Percentiles rank a stretch among this genome's conserved stretches.
Conservation (phyloP, 1,140 invertebrate genomes). For the Monochamus saltuarius region DNA sequence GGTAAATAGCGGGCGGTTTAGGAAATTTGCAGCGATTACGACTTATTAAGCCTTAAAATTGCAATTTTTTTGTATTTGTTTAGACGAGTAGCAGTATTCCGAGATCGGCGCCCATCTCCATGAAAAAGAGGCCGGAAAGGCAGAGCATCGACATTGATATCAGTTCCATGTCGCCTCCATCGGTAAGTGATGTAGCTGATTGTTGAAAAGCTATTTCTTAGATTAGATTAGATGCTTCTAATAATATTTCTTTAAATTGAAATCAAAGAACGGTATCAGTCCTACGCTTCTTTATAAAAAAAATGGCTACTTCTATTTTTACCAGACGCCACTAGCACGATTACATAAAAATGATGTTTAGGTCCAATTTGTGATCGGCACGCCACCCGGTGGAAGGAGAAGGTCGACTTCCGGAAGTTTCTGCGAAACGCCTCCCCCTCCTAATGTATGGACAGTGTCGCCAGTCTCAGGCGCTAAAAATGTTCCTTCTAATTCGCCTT, state of each 20-base stretch:
- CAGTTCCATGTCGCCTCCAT: slow-evolving; percentile 85
- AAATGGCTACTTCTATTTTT: too few species aligned
- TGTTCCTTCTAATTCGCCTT: slow-evolving; percentile 65
- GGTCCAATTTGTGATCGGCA: slow-evolving; percentile 89
- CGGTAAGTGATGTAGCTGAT: slow-evolving; percentile 58
- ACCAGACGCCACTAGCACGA: too few species aligned
- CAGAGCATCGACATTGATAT: slow-evolving; percentile 66
- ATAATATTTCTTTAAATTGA: too few species aligned
- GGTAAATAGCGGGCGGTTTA: too few species aligned
- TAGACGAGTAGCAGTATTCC: slow-evolving; percentile 60
- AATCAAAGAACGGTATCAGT: too few species aligned
- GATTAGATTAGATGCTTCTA: too few species aligned
- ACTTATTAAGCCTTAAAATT: too few species aligned
- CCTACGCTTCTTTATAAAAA: too few species aligned
- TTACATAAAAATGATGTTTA: slow-evolving; percentile 35
- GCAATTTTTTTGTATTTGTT: slow-evolving; percentile 12
- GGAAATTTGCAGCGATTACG: too few species aligned
- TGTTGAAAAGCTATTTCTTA: too few species aligned
- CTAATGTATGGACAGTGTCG: slow-evolving; percentile 78
- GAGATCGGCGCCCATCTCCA: slow-evolving; percentile 79
- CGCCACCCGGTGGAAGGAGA: slow-evolving; percentile 72
- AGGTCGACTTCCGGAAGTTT: slow-evolving; percentile 67
- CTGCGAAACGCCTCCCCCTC: slow-evolving; percentile 74
- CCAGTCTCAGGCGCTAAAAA: slow-evolving; percentile 57
- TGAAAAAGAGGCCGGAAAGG: slow-evolving; percentile 68